These are phyloP conservation scores for Melipona beecheii DNA, from an alignment of 2,888 invertebrate species.

Conservation along the genomic window DNA sequence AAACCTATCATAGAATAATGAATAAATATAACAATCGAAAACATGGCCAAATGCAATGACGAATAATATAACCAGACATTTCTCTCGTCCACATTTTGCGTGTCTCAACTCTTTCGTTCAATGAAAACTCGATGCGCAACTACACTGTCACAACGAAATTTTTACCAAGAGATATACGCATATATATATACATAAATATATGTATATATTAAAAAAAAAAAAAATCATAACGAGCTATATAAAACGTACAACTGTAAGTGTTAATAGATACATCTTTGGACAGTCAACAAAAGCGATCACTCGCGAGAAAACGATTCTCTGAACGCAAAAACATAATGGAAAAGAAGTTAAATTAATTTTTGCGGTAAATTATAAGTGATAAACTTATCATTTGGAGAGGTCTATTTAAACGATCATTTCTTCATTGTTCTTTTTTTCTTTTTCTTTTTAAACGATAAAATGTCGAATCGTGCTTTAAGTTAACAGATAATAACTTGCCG, in stretches of 20 bases:
- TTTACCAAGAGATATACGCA: conserved; percentile 44
- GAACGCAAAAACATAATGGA: conserved; percentile 5
- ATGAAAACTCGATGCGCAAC: conserved; percentile 46
- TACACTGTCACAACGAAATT: conserved; percentile 41
- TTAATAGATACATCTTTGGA: conserved; percentile 80
- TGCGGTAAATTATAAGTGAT: not conserved
- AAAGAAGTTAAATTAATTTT: conserved; percentile 34
- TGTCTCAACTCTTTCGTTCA: conserved; percentile 20
- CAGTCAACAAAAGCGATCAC: conserved; percentile 75
- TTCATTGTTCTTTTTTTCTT: not conserved
- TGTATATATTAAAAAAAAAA: conserved; percentile 47
- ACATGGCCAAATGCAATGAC: conserved; percentile 77
- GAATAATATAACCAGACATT: conserved; percentile 55
- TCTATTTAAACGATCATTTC: not conserved
- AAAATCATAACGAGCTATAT: conserved; percentile 65
- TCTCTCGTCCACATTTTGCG: conserved; percentile 8
- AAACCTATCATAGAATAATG: conserved; percentile 77
- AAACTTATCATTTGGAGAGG: conserved; percentile 18
- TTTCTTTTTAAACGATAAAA: not conserved
- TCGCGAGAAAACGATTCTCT: conserved; percentile 35
- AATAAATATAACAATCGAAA: conserved; percentile 78
- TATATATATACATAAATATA: conserved; percentile 52
- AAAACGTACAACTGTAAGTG: conserved; percentile 64
- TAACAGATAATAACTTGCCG: not conserved
- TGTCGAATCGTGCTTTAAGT: not conserved